phyloP scores from a whole-genome alignment of 2,797 vertebrate genomes.

The Denticeps clupeoides region DNA sequence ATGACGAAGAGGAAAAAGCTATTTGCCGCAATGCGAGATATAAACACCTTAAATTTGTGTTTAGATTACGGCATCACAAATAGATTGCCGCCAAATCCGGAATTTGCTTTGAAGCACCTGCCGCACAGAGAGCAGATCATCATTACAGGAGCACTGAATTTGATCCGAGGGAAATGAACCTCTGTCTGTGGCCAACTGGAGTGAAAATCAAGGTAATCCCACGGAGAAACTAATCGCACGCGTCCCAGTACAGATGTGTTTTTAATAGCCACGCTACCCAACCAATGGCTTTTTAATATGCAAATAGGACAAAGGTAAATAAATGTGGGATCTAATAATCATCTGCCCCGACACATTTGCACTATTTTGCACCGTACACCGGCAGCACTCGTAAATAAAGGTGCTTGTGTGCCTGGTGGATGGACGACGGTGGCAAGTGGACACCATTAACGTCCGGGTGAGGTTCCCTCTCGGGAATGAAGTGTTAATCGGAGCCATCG shows the following conservation, averaged over 20 bases:
- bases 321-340: conserved; percentile 4
- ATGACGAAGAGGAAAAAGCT: too few relatives aligned
- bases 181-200: too few relatives aligned
- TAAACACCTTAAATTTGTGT: conserved; percentile 35
- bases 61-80: conserved; percentile 15
- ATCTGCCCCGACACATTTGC: conserved; percentile 16
- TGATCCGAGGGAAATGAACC: too few relatives aligned
- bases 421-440: conserved; percentile 41
- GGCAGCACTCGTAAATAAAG: conserved; percentile 48
- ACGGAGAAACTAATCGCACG: background rate
- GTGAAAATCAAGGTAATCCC: background rate
- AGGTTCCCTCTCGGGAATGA: conserved; percentile 50
- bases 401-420: conserved; percentile 45
- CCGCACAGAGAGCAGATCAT: background rate
- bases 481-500: conserved; percentile 68
- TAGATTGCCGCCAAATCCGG: background rate
- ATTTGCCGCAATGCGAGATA: conserved; percentile 23
- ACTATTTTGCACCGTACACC: conserved; percentile 20
- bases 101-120: background rate
- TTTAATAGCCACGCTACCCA: background rate
- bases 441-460: conserved; percentile 51
- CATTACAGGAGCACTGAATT: too few relatives aligned
- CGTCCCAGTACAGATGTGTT: background rate
- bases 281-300: background rate
- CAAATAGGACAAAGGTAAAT: background rate